Conservation (phyloP, 2,113 vertebrate species). For the Toxotes chatareus region DNA sequence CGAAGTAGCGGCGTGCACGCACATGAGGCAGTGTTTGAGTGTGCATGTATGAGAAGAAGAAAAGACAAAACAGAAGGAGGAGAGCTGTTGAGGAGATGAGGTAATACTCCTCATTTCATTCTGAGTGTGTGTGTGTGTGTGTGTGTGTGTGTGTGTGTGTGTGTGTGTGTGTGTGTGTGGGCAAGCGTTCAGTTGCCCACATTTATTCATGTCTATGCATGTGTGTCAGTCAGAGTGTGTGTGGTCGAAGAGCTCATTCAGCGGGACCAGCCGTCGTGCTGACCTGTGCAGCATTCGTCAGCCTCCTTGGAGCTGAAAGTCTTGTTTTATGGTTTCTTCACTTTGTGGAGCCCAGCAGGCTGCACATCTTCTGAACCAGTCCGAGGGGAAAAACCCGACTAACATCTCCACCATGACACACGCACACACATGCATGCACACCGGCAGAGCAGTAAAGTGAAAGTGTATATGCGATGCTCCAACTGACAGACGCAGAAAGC, state of each 20-base stretch:
- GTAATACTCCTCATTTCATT: conserved; percentile 68
- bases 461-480: not conserved
- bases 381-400: not conserved
- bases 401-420: not conserved
- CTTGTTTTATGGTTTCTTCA: conserved; percentile 34
- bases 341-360: conserved; percentile 31
- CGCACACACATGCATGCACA: conserved; percentile 3
- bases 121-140: conserved; percentile 37
- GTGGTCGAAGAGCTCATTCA: conserved; percentile 50
- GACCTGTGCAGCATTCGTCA: conserved; percentile 8
- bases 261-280: conserved; percentile 16
- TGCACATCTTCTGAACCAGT: conserved; percentile 23
- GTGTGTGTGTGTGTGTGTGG: conserved; percentile 11
- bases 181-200: not conserved
- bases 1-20: conserved; percentile 44
- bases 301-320: conserved; percentile 20
- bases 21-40: conserved; percentile 58
- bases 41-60: conserved; percentile 48
- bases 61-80: conserved; percentile 61
- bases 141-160: conserved; percentile 21
- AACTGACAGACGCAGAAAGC: not conserved
- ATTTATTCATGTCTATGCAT: conserved; percentile 27
- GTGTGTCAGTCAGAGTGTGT: conserved; percentile 36
- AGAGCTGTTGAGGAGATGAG: conserved; percentile 71
- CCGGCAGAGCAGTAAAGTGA: not conserved